Base-by-base conservation (phyloP, 2,797 vertebrate genomes). In the Clarias platycephalus region DNA sequence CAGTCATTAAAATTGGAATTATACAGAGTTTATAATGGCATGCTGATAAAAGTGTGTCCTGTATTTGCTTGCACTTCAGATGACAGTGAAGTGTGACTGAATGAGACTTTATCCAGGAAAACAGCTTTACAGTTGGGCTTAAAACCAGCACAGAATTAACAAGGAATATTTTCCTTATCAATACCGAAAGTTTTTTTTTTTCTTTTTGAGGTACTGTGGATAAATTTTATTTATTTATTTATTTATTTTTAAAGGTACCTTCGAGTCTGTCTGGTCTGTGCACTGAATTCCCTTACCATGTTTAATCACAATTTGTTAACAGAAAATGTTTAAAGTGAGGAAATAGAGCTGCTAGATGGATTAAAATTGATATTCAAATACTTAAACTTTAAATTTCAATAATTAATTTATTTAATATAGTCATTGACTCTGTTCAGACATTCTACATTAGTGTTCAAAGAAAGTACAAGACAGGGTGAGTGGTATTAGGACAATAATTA, bases 131-230 rank as follows among this genome's bases (percentile, higher is more conserved):
- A 31, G 5, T 5, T 57, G 26, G 26, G 6, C 53, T 76, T 57
- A 58, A 76, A 57, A 76, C 53, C 71, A 26, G 44, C 71, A 74
- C 71, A 75, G 55, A 55, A 75, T 58, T 76, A 37, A 12, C 20
- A 13, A 37, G 28, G 5, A 37, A 15, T 22, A n/a, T 4, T 76
- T 76, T 76, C 28, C 53, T 22, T 10, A 76, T 57, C 53, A 31
- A 7, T 1, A 26, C 44, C 0, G 40, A 3, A 12, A 49, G 44
- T 10, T 40, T 40, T 2, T 37, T 37, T 49, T 10, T 49, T 49
- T 49, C 1, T 44, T 49, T 49, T 12, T 44, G 1, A 44, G 9
- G 9, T 49, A 49, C 44, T 49, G 10, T 49, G 44, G 10, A 12
- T 9, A 49, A 49, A 44, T 37, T 40, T 40, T 40, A 40, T 40